Conservation (phyloP, 37 sponge, comb jelly and placozoan genomes). For the Chondrilla cf. caribensis region DNA sequence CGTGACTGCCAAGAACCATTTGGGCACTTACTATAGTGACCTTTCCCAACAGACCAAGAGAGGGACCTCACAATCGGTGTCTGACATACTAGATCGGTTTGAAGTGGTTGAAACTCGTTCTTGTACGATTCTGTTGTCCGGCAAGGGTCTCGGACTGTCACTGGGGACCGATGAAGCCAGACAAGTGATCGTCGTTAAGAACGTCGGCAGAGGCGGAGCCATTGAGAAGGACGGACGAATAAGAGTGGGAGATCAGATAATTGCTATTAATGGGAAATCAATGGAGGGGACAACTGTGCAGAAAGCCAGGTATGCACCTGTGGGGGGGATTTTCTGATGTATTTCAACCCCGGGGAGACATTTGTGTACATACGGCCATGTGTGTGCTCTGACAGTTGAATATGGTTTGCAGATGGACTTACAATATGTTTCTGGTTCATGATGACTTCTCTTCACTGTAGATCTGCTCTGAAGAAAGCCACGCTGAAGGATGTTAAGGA, state of each 20-base stretch:
- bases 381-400: not conserved
- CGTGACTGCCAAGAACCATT: not conserved
- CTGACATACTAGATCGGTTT: constrained; percentile 3
- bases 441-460: no score
- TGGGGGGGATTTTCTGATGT: not conserved
- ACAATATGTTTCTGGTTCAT: not conserved
- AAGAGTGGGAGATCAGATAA: constrained; percentile 74
- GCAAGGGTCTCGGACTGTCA: constrained; percentile 29
- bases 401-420: not conserved
- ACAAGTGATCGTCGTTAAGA: constrained; percentile 59
- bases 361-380: not conserved
- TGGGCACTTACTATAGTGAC: not conserved
- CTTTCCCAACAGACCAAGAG: not conserved
- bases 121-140: not conserved
- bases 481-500: not conserved
- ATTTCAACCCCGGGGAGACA: no score
- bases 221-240: constrained; percentile 71
- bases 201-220: constrained; percentile 44
- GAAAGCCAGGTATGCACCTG: constrained; percentile 45
- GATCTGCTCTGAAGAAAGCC: constrained; percentile 13
- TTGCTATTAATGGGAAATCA: constrained; percentile 63
- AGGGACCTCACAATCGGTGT: not conserved
- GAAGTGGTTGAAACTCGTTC: not conserved
- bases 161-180: constrained; percentile 37
- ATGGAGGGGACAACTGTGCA: constrained; percentile 42